Evolutionary conservation across 2,113 vertebrate species (phyloP).

Genomic region (Chionis minor): DNA sequence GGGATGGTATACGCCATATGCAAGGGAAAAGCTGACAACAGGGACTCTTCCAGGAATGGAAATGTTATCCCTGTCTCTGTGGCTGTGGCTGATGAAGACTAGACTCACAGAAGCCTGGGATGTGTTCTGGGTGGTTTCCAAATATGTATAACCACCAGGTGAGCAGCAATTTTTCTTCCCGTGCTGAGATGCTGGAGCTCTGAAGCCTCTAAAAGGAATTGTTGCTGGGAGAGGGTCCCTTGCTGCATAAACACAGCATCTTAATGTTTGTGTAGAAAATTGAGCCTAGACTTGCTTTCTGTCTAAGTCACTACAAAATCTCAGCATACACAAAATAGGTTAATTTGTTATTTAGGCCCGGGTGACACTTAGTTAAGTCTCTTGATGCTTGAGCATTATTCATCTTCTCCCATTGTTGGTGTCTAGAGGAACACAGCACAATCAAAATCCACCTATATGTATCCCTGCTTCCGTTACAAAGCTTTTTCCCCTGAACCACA

Average conservation of each 20-base stretch:
- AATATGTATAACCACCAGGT: accelerated
- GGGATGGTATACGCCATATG: not conserved
- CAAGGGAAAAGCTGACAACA: not conserved
- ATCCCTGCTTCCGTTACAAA: not conserved
- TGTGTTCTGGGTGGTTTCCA: not conserved
- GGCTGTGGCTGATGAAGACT: not conserved
- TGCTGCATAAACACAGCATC: not conserved
- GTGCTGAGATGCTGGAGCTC: not conserved
- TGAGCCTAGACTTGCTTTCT: not conserved
- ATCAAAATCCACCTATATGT: not conserved
- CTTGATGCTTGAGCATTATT: not conserved
- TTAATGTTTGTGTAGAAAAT: not conserved
- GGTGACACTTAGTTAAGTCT: not conserved
- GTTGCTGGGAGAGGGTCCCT: not conserved
- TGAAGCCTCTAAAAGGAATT: not conserved
- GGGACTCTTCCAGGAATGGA: not conserved
- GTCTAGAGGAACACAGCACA: not conserved
- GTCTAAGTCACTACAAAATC: not conserved
- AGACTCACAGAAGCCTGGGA: not conserved
- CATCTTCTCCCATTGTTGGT: not conserved
- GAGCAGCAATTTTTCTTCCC: not conserved
- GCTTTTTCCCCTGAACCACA: not conserved
- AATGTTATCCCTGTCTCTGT: not conserved
- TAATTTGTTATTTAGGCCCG: not conserved
- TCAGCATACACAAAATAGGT: not conserved